These are phyloP conservation scores for Leucoraja erinaceus DNA, from an alignment of 2,113 vertebrate species.

Conservation along the genomic window DNA sequence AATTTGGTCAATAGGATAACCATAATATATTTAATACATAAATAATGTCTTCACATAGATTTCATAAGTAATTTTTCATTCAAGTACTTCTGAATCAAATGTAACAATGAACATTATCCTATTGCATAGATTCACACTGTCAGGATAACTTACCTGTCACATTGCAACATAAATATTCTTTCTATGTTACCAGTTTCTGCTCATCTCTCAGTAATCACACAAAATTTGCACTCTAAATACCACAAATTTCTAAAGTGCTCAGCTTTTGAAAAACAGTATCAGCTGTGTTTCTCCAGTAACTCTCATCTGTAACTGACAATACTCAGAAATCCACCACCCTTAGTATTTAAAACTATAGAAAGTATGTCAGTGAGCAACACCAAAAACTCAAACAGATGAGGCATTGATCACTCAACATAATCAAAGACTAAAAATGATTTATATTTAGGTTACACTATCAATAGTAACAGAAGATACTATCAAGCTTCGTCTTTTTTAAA, in stretches of 20 bases:
- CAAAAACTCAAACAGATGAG: background rate
- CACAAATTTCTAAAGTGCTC: background rate
- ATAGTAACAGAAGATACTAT: background rate
- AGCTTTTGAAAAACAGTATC: conserved; percentile 27
- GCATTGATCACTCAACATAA: background rate
- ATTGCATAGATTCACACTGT: background rate
- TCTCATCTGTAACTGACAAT: background rate
- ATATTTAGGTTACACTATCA: background rate
- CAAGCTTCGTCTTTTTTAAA: background rate
- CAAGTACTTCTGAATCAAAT: background rate
- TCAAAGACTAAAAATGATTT: background rate
- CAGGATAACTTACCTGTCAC: background rate
- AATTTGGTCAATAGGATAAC: background rate
- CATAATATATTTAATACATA: background rate
- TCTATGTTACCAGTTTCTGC: background rate
- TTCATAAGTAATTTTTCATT: background rate
- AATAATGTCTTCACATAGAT: background rate
- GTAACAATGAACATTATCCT: background rate
- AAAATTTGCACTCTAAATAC: background rate
- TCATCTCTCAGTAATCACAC: background rate
- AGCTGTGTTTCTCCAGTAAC: background rate
- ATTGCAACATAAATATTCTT: background rate
- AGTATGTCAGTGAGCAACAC: background rate
- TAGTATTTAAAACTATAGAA: background rate
- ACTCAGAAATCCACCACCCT: background rate